Base-by-base conservation (phyloP, 2,797 vertebrate genomes). In the Sternotherus odoratus region DNA sequence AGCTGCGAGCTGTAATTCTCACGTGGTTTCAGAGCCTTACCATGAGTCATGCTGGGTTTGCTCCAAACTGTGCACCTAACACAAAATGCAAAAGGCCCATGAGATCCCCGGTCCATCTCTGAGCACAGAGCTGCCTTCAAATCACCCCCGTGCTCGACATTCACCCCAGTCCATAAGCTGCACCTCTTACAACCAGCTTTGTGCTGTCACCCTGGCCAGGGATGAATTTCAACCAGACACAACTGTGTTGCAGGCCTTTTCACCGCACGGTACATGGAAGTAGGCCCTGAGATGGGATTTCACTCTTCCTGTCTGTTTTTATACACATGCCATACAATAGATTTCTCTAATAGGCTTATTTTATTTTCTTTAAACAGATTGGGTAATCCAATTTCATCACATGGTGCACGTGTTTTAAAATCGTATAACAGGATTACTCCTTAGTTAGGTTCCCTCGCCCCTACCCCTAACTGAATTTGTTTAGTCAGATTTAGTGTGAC, bases 311-410 rank as follows among this genome's bases (percentile, higher is more conserved):
- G 75, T n/a, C n/a, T n/a, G n/a, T n/a, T n/a, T n/a, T n/a, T n/a
- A n/a, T n/a, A n/a, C n/a, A n/a, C n/a, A n/a, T 0, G 0, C 43
- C 6, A 16, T 86, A 93, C 93, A 94, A 96, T 0, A 94, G 94
- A 94, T 82, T 89, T 89, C 91, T 93, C 57, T 95, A 95, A 97
- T 60, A 95, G 94, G 86, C 88, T 85, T 90, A 54, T 85, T 93
- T 78, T 50, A 4, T 95, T 89, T 95, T 96, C 87, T 79, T 54
- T 5, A n/a, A 3, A 9, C 2, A 30, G 50, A 39, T 24, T 36
- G 78, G 82, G 77, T 96, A 96, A 97, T 96, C 95, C 95, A 94
- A 92, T 96, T 97, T 90, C 43, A 12, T 91, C 92, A 88, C 57
- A 82, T 86, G 93, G 77, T 50, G 79, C 82, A 50, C 79, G 79